A percentile compares a stretch with the other conserved stretches of the same genome.
phyloP scores from a whole-genome alignment of 1,140 invertebrate genomes.

The Cataglyphis hispanica region DNA sequence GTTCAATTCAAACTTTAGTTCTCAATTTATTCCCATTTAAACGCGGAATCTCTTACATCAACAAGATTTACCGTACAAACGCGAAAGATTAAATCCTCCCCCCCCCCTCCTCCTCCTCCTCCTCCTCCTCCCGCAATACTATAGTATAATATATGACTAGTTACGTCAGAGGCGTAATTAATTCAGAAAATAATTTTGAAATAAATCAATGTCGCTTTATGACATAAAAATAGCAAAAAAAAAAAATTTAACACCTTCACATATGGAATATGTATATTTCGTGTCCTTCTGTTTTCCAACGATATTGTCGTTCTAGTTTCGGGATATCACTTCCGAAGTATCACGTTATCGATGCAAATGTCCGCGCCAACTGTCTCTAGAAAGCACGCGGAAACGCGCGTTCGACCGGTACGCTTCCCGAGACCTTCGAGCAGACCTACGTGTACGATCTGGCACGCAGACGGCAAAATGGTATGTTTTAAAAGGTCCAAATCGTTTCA shows the following conservation, averaged over 20 bases:
- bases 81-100: neutral
- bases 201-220: neutral
- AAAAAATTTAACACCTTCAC: neutral
- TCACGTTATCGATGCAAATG: constrained; percentile 21
- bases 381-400: constrained; percentile 54
- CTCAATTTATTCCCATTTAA: neutral
- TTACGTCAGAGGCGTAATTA: neutral
- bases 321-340: neutral
- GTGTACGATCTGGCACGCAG: constrained; percentile 75
- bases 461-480: constrained; percentile 80
- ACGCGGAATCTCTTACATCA: too few species aligned
- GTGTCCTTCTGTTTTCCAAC: neutral
- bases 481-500: constrained; percentile 83
- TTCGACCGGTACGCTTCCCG: constrained; percentile 1
- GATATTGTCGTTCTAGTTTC: neutral
- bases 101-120: too few species aligned
- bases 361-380: neutral
- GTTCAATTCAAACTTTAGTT: neutral
- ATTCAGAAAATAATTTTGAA: neutral
- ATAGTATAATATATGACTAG: neutral
- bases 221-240: neutral
- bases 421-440: constrained; percentile 52
- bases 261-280: neutral
- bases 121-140: too few species aligned
- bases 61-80: neutral